Conservation (phyloP, 2,797 vertebrate species). For the Coluber constrictor region DNA sequence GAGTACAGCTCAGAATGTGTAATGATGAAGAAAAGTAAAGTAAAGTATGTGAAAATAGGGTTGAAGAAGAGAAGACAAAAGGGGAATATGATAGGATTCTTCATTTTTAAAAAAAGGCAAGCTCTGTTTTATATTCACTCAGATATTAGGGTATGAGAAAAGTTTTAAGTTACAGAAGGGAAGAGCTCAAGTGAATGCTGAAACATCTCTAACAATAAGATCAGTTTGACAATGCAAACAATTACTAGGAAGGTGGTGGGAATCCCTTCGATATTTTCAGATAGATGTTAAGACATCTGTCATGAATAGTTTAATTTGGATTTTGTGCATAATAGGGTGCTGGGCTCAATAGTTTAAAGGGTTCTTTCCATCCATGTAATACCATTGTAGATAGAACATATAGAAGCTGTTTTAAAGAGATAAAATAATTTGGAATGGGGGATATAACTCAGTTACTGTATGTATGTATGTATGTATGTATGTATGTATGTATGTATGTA, state of each 20-base stretch:
- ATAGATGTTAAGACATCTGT: neutral
- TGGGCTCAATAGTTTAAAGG: neutral
- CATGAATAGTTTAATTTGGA: neutral
- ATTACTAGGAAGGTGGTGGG: neutral
- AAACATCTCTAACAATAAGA: neutral
- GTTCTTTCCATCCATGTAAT: neutral
- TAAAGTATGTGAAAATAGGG: neutral
- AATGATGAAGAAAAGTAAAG: neutral
- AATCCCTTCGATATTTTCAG: neutral
- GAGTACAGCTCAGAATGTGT: neutral
- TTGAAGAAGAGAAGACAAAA: neutral
- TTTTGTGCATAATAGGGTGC: neutral
- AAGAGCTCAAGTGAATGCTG: neutral
- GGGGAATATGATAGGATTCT: neutral
- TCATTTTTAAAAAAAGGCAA: neutral
- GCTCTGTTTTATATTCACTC: neutral
- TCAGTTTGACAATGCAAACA: neutral
- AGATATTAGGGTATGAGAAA: neutral
- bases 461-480: neutral
- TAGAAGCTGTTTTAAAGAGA: neutral
- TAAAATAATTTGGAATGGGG: neutral
- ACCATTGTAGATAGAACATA: neutral
- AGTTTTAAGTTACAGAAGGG: neutral
- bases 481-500: neutral
- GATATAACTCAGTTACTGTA: neutral